These are phyloP conservation scores for Scolanthus callimorphus DNA, from an alignment of 92 coral and sea anemone species.

Conservation along the genomic window DNA sequence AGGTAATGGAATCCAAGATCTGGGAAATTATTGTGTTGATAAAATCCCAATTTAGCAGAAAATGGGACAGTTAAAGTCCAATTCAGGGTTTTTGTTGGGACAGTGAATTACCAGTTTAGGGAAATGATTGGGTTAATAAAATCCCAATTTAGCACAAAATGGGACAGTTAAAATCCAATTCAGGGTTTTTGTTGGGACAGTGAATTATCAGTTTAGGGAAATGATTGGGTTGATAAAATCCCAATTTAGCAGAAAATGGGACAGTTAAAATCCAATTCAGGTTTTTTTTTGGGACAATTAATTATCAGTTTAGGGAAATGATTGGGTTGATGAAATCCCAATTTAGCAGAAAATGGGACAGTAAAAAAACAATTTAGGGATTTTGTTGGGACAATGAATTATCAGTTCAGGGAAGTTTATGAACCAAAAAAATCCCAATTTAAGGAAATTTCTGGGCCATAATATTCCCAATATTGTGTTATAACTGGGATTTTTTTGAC, in stretches of 20 bases:
- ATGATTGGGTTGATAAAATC: neutral
- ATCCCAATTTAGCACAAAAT: neutral
- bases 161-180: too few species aligned
- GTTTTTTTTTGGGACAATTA: neutral
- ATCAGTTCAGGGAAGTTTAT: slow-evolving; percentile 28
- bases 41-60: neutral
- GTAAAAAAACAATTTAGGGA: slow-evolving; percentile 35
- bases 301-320: neutral
- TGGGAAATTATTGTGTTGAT: neutral
- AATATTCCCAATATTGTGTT: slow-evolving; percentile 23
- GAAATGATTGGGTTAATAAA: neutral
- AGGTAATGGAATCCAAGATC: neutral
- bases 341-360: slow-evolving; percentile 34
- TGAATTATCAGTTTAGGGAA: neutral
- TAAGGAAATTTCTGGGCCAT: slow-evolving; percentile 24
- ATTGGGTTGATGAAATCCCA: slow-evolving; percentile 12
- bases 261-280: neutral
- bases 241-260: neutral
- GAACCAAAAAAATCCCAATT: slow-evolving; percentile 17
- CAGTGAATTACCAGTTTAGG: neutral
- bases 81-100: neutral
- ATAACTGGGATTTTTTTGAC: slow-evolving; percentile 36
- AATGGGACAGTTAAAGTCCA: neutral
- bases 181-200: neutral
- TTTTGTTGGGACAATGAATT: slow-evolving; percentile 19